Percentiles rank a stretch among this genome's conserved stretches.
Evolutionary conservation across 2,113 vertebrate species (phyloP).

Genomic region (Tenrec ecaudatus): DNA sequence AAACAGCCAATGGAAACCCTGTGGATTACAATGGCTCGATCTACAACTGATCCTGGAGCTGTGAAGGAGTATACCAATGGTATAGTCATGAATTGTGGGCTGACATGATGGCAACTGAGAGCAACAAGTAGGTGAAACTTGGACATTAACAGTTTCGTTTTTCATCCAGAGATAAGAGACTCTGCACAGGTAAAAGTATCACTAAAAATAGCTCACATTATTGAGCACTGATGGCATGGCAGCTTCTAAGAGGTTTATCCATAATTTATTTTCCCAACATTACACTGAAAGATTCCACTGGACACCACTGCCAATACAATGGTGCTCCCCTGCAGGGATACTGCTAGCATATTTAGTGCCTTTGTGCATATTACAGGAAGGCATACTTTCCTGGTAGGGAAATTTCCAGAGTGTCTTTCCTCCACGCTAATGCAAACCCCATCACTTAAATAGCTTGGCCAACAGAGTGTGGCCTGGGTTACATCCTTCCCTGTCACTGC

Average conservation of each 20-base stretch:
- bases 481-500: neutral
- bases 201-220: constrained; percentile 15
- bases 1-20: neutral
- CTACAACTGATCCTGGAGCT: neutral
- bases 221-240: neutral
- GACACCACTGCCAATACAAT: neutral
- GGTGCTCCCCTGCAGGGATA: neutral
- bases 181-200: neutral
- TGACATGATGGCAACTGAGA: neutral
- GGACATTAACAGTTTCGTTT: neutral
- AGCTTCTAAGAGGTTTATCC: neutral
- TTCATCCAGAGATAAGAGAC: neutral
- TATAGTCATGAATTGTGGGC: neutral
- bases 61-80: neutral
- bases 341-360: neutral
- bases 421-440: neutral
- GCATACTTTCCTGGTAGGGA: neutral
- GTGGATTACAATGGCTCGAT: neutral
- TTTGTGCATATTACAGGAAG: constrained; percentile 43
- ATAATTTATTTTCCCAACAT: neutral
- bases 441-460: neutral
- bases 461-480: neutral
- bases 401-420: constrained; percentile 1
- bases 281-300: neutral
- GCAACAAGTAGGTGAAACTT: constrained; percentile 12